phyloP scores from a whole-genome alignment of 2,113 vertebrate species.

The Pyxicephalus adspersus region DNA sequence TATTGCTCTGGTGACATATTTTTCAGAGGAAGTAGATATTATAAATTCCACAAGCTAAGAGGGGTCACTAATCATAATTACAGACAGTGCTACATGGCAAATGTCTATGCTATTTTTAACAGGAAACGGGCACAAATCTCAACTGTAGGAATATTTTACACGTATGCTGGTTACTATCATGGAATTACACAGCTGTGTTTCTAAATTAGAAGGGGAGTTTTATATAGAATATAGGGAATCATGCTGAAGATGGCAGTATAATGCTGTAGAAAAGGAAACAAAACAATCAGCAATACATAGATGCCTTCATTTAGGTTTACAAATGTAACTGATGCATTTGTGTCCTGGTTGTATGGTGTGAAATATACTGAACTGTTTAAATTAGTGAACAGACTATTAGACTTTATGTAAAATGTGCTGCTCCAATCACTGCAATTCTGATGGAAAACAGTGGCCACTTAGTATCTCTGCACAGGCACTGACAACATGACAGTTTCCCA shows the following conservation, averaged over 20 bases:
- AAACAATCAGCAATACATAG: not conserved
- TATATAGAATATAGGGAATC: not conserved
- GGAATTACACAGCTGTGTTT: not conserved
- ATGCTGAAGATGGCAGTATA: constrained; percentile 48
- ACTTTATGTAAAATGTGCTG: constrained; percentile 10
- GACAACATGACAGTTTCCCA: too few species aligned
- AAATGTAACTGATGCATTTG: not conserved
- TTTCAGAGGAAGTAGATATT: constrained; percentile 20
- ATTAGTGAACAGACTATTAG: constrained; percentile 4
- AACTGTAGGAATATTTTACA: not conserved
- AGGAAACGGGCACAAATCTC: not conserved
- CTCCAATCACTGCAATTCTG: not conserved
- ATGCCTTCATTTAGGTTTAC: not conserved
- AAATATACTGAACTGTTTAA: constrained; percentile 5
- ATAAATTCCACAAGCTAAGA: not conserved
- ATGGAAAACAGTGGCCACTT: not conserved
- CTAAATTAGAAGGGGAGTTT: not conserved
- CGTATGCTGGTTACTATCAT: not conserved
- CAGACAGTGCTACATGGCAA: not conserved
- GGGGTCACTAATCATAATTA: constrained; percentile 42
- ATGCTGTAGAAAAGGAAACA: not conserved
- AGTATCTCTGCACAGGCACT: not conserved
- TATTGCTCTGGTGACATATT: constrained; percentile 12
- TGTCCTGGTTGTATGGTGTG: constrained; percentile 10
- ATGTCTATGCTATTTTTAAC: constrained; percentile 33